Evolutionary conservation across 1,140 invertebrate species (phyloP), one percentile per base, ranked within the genome.

Genomic region (Hermatobates lingyangjiaoensis): DNA sequence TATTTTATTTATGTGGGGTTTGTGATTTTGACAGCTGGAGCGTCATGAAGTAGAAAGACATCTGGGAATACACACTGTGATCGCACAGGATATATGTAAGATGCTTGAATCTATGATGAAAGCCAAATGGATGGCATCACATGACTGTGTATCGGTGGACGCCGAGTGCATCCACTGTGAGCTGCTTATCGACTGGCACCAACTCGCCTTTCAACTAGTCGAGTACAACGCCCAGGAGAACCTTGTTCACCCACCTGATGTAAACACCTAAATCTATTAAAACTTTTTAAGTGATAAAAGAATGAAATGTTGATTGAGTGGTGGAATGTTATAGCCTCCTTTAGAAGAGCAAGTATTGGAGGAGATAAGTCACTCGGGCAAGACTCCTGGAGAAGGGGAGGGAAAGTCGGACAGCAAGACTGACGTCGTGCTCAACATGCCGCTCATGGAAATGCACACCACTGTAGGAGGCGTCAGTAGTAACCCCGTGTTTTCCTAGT

Each of bases 101-200:
- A 68, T 95, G 12, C 70, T 95, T 54, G 81, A 87, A 56, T 76
- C 79, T 53, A 92, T 92, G 76, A 71, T 94, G 53, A 42, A 40
- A 14, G 51, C 56, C 3, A 44, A 53, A 4, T 57, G 56, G 56
- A 28, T 55, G 14, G 26, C 45, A 23, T 50, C 50, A 1, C 54
- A 63, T 40, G 52, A 26, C 42, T 58, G 59, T 59, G 23, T 61
- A 63, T 48, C 52, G 27, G 56, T 62, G 7, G 63, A 64, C 28
- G 67, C 69, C 7, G 87, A 91, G 60, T 98, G 94, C 65, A 73
- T 78, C 25, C 88, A 86, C 61, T 97, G 93, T 67, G 89, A 94
- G 64, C 82, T 90, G 39, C 80, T 81, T 44, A 83, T 91, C 7
- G 81, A 94, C 62, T 95, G 90, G 81, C 89, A 95, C 68, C 91